phyloP scores from a whole-genome alignment of 1,140 invertebrate species.

The Meloidogyne exigua region DNA sequence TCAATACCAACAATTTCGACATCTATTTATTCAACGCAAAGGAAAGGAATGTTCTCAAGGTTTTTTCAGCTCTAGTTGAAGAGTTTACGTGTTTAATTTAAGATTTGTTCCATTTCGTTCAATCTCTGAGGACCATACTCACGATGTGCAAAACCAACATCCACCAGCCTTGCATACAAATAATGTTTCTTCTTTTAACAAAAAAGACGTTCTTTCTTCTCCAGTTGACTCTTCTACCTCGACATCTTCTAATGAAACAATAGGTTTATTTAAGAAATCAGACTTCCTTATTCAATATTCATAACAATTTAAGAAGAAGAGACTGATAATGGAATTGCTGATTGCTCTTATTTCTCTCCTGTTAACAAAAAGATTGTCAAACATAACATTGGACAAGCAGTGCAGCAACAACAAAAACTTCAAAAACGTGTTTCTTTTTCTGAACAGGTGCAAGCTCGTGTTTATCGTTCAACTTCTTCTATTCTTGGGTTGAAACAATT shows the following conservation, averaged over 20 bases:
- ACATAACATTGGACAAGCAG: not conserved
- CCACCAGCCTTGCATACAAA: not conserved
- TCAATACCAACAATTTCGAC: not conserved
- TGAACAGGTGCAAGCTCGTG: constrained; percentile 37
- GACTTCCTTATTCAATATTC: not conserved
- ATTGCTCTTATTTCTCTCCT: not conserved
- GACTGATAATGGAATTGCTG: constrained; percentile 1
- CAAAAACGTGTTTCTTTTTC: constrained; percentile 41
- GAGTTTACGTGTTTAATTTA: not conserved
- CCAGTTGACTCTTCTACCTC: not conserved
- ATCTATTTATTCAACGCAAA: not conserved
- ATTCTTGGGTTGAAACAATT: not conserved
- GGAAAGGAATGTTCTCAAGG: constrained; percentile 1
- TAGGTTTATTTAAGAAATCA: not conserved
- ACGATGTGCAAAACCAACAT: not conserved
- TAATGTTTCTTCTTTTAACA: not conserved
- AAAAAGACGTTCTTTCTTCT: not conserved
- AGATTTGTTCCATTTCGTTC: not conserved
- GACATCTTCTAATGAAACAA: not conserved
- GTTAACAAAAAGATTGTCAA: not conserved
- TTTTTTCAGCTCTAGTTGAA: not conserved
- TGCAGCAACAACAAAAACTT: not conserved
- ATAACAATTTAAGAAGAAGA: not conserved
- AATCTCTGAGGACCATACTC: not conserved
- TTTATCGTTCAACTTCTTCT: constrained; percentile 26